These are phyloP conservation scores for Heliconius sara DNA, from an alignment of 2,888 invertebrate genomes.

Conservation along the genomic window DNA sequence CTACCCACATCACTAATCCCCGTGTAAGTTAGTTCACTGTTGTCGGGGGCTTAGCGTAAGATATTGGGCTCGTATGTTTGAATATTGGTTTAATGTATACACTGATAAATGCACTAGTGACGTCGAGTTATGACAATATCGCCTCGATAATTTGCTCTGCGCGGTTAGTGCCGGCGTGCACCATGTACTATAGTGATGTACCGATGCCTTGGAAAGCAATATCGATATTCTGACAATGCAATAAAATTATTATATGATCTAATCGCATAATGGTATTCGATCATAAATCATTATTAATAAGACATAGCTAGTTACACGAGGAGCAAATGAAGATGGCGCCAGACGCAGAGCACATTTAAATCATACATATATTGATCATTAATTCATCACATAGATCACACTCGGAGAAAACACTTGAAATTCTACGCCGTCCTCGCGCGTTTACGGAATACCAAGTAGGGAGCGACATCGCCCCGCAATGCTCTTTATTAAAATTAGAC, in stretches of 20 bases:
- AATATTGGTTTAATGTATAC: slow-evolving; percentile 54
- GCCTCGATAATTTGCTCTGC: slow-evolving; percentile 41
- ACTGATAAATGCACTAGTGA: slow-evolving; percentile 49
- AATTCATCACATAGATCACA: slow-evolving; percentile 56
- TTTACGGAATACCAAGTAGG: slow-evolving; percentile 53
- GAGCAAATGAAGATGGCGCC: slow-evolving; percentile 50
- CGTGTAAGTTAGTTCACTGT: slow-evolving; percentile 60
- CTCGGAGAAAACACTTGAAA: slow-evolving; percentile 55
- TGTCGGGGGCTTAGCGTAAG: slow-evolving; percentile 71
- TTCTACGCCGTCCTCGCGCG: slow-evolving; percentile 49
- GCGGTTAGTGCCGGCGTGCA: slow-evolving; percentile 27
- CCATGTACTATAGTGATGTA: slow-evolving; percentile 33
- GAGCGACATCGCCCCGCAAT: slow-evolving; percentile 40
- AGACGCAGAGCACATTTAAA: slow-evolving; percentile 50
- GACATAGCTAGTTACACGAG: slow-evolving; percentile 50
- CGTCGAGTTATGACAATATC: slow-evolving; percentile 52
- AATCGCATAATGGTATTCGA: slow-evolving; percentile 38
- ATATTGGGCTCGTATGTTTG: slow-evolving; percentile 64
- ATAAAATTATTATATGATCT: slow-evolving; percentile 34
- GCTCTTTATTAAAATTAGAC: slow-evolving; percentile 54
- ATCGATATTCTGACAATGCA: slow-evolving; percentile 33
- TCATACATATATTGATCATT: slow-evolving; percentile 51
- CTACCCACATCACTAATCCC: slow-evolving; percentile 70
- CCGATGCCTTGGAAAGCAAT: slow-evolving; percentile 16
- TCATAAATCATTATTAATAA: slow-evolving; percentile 49